Percentiles rank a stretch among this genome's conserved stretches.
phyloP scores from a whole-genome alignment of 2,888 invertebrate genomes.

The Orchestes rusci region DNA sequence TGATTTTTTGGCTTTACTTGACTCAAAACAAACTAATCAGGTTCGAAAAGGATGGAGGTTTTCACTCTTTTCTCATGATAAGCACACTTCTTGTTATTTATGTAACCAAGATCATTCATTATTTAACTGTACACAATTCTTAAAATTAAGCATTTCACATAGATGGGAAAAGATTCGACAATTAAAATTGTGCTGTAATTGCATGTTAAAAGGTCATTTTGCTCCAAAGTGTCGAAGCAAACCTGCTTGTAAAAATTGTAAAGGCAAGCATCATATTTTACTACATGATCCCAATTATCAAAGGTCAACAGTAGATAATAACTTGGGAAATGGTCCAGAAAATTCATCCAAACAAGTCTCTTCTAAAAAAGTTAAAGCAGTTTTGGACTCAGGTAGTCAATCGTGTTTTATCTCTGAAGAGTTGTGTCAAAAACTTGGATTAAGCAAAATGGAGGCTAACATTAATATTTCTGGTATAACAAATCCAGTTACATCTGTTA shows the following conservation, averaged over 20 bases:
- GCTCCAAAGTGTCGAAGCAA: too few species aligned
- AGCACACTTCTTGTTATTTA: too few species aligned
- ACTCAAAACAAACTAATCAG: too few species aligned
- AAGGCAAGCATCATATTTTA: not conserved
- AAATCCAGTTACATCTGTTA: not conserved
- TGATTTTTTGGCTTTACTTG: too few species aligned
- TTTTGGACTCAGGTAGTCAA: constrained; percentile 9
- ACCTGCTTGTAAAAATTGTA: not conserved
- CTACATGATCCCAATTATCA: not conserved
- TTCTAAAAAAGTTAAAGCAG: constrained; percentile 3
- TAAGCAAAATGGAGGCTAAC: not conserved
- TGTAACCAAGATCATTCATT: too few species aligned
- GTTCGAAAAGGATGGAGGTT: too few species aligned
- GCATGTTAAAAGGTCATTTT: too few species aligned
- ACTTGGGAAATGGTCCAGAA: not conserved
- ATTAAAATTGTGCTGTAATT: too few species aligned
- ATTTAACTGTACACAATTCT: too few species aligned
- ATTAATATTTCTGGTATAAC: constrained; percentile 4
- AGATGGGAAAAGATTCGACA: too few species aligned
- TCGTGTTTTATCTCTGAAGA: constrained; percentile 6
- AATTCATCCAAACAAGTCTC: not conserved
- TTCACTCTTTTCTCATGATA: too few species aligned
- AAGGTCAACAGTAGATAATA: not conserved
- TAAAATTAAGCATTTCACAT: too few species aligned
- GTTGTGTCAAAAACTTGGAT: constrained; percentile 3